A percentile compares a stretch with the other conserved stretches of the same genome.
Evolutionary conservation across 2,113 vertebrate species (phyloP).

Genomic region (Ciconia maguari): DNA sequence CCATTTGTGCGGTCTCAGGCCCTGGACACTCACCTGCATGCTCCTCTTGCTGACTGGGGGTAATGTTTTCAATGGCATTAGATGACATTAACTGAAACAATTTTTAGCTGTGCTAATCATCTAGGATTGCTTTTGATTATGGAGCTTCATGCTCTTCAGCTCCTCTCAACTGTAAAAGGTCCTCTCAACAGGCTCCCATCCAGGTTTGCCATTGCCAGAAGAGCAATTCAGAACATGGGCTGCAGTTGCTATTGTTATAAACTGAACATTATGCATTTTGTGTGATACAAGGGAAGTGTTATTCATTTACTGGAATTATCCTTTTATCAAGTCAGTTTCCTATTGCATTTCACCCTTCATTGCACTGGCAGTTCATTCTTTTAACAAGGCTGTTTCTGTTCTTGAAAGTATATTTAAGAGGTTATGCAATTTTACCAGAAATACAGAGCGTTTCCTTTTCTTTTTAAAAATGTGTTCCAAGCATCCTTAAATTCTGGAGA

Average conservation of each 20-base stretch:
- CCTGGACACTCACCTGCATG: not conserved
- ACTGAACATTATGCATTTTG: not conserved
- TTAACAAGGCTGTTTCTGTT: slow-evolving; percentile 52
- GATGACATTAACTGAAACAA: not conserved
- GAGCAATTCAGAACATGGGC: not conserved
- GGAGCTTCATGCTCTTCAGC: not conserved
- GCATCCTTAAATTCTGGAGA: not conserved
- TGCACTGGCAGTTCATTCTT: slow-evolving; percentile 47
- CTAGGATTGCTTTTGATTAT: not conserved
- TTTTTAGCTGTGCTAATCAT: not conserved
- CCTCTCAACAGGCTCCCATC: not conserved
- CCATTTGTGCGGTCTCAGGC: accelerated
- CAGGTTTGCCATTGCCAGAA: not conserved
- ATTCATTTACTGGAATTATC: slow-evolving; percentile 69
- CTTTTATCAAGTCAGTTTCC: slow-evolving; percentile 68
- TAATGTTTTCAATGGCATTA: not conserved
- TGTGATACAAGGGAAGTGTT: slow-evolving; percentile 54
- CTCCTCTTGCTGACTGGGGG: not conserved
- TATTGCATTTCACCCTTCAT: slow-evolving; percentile 65
- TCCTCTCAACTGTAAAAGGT: not conserved
- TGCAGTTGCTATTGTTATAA: not conserved
- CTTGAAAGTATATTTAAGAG: slow-evolving; percentile 26
- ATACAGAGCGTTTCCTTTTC: not conserved
- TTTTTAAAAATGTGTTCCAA: not conserved
- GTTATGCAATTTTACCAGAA: not conserved